These are phyloP conservation scores for Tetranychus piercei DNA, from an alignment of 2,888 invertebrate species.

Conservation along the genomic window DNA sequence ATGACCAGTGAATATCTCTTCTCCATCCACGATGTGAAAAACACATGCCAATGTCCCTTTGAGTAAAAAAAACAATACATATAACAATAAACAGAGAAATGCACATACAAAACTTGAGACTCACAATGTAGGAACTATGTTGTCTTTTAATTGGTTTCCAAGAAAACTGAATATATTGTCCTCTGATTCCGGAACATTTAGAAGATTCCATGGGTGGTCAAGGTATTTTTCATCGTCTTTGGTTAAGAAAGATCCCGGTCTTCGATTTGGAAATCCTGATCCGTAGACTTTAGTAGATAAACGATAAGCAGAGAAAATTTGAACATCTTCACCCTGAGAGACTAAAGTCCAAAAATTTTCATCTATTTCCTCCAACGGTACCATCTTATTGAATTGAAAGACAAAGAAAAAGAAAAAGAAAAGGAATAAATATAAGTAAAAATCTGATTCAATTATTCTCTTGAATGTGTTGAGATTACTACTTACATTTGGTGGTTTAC, in stretches of 20 bases:
- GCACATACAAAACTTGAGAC: background rate
- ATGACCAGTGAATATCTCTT: conserved; percentile 2
- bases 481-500: background rate
- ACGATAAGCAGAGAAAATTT: background rate
- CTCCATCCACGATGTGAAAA: background rate
- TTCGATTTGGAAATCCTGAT: background rate
- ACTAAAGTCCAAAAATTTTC: background rate
- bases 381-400: background rate
- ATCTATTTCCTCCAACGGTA: background rate
- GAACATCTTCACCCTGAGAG: background rate
- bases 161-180: background rate
- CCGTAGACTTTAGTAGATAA: background rate
- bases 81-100: background rate
- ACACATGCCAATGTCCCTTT: background rate
- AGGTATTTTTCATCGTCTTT: background rate
- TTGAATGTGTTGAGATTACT: background rate
- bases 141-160: background rate
- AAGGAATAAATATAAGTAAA: background rate
- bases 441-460: background rate
- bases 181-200: background rate
- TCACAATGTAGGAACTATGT: background rate
- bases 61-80: background rate
- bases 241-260: background rate
- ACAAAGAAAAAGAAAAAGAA: background rate
- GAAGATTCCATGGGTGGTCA: background rate